Evolutionary conservation across 53 echinoderm and acorn worm genomes (phyloP), one percentile per base, ranked within the genome.

Genomic region (Pentamera pediparva): DNA sequence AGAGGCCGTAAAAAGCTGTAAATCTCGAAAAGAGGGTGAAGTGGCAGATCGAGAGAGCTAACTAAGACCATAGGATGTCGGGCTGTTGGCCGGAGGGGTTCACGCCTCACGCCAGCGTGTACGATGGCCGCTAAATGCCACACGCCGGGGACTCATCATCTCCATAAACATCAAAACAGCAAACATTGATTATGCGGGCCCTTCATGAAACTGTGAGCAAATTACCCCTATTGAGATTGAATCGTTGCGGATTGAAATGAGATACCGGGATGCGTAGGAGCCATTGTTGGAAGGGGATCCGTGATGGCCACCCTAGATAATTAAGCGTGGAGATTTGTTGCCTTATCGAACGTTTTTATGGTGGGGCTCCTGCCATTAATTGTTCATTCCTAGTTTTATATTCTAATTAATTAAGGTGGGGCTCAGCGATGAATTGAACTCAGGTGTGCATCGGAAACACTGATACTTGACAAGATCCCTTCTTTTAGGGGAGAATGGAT

Each of bases 191-290:
- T 72, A 54, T 51, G 55, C 34, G 32, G 52, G 51, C 52, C 35
- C 54, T 22, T 72, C n/a, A n/a, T n/a, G n/a, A 72, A 72, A 72
- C 73, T 33, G 20, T 24, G 53, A 72, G 73, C 52, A 72, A 72
- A 72, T 72, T 72, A 72, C 67, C 67, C 67, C 67, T 43, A 67
- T 67, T 67, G 67, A 67, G 67, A 67, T 67, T 67, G 67, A 45
- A 67, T 67, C 45, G 67, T 67, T 40, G 67, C 5, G 27, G 45
- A 67, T 67, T 39, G 67, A 67, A 67, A 67, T 67, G 49, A 67
- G 43, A 29, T 67, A 39, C 38, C n/a, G n/a, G n/a, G n/a, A n/a
- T n/a, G n/a, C n/a, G n/a, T n/a, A n/a, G n/a, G n/a, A n/a, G n/a
- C n/a, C n/a, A n/a, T n/a, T n/a, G n/a, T n/a, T n/a, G n/a, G n/a